phyloP scores from a whole-genome alignment of 35 echinoderm and acorn worm genomes.

The Holothuria glaberrima region DNA sequence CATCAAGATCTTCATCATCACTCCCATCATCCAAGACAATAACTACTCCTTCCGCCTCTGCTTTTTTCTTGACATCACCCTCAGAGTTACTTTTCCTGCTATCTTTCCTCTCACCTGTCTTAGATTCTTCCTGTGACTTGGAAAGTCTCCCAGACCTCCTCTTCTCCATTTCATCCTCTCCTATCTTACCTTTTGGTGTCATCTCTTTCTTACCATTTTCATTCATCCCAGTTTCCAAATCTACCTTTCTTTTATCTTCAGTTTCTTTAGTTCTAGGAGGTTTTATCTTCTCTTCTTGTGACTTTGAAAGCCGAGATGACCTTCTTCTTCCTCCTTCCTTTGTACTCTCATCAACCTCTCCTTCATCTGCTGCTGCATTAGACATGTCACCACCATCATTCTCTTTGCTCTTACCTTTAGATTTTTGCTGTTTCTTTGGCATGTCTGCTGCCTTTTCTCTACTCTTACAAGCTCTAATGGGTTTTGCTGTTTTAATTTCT shows the following conservation, averaged over 20 bases:
- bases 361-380: not conserved
- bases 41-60: not conserved
- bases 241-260: not conserved
- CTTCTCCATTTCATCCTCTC: not conserved
- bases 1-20: not conserved
- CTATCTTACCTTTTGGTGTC: not conserved
- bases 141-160: conserved; percentile 12
- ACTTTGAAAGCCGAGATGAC: conserved; percentile 15
- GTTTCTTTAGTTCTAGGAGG: not conserved
- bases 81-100: too few relatives aligned
- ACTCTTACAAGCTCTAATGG: not conserved
- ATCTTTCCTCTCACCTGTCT: not conserved
- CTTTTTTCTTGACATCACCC: too few relatives aligned
- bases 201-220: not conserved
- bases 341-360: not conserved
- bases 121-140: not conserved
- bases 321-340: not conserved
- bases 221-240: not conserved
- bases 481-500: not conserved
- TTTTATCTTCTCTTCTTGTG: not conserved
- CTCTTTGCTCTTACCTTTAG: not conserved
- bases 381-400: not conserved
- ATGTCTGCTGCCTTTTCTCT: too few relatives aligned
- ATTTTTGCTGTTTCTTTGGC: not conserved
- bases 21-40: not conserved